Conservation (phyloP, 2,797 vertebrate genomes). For the Cetoscarus ocellatus region DNA sequence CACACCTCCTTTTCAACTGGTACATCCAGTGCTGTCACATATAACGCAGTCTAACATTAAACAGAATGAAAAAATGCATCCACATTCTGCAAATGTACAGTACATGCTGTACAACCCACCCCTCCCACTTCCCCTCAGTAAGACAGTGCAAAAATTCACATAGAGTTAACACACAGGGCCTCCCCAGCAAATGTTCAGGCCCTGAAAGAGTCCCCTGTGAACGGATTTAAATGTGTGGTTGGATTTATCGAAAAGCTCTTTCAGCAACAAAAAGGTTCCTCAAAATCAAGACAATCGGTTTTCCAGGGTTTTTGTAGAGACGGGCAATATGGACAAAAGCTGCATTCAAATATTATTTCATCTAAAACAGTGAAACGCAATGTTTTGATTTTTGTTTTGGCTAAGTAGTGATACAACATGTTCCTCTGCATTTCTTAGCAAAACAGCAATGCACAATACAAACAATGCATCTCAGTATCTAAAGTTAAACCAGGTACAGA, state of each 20-base stretch:
- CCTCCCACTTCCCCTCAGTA: not conserved
- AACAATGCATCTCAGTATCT: no score
- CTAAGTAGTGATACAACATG: no score
- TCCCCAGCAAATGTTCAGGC: slow-evolving; percentile 5
- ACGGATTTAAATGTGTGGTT: no score
- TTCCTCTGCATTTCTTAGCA: no score
- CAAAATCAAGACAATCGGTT: not conserved
- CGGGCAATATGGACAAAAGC: no score
- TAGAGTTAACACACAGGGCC: not conserved
- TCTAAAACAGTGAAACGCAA: no score
- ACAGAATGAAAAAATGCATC: not conserved
- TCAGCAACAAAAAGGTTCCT: not conserved
- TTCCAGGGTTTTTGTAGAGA: no score
- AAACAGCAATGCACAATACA: no score
- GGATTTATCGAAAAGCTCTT: no score
- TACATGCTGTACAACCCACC: not conserved
- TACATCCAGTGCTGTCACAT: slow-evolving; percentile 18
- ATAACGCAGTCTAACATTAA: not conserved
- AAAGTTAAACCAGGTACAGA: no score
- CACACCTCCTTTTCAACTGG: slow-evolving; percentile 57
- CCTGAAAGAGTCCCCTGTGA: not conserved
- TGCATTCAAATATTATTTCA: no score
- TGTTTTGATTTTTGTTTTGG: no score
- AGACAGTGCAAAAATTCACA: slow-evolving; percentile 4
- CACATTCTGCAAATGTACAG: not conserved